phyloP scores from a whole-genome alignment of 23 tunicate genomes.

The Styela plicata region DNA sequence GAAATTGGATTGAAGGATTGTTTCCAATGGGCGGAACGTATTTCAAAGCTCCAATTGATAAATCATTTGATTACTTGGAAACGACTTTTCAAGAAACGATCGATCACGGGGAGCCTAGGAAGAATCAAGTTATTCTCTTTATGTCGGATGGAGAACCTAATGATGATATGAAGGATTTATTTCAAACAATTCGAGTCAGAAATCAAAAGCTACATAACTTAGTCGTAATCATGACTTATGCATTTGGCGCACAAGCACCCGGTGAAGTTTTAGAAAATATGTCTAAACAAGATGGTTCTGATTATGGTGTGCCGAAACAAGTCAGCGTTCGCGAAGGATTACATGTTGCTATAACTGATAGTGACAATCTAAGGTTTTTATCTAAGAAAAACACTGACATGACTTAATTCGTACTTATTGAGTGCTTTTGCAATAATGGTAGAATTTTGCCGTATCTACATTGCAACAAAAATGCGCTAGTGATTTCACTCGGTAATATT shows the following conservation, averaged over 20 bases:
- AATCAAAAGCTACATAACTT: constrained; percentile 42
- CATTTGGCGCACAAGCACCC: constrained; percentile 54
- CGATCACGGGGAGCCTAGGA: neutral
- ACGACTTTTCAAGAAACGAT: constrained; percentile 24
- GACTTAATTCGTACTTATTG: too few relatives aligned
- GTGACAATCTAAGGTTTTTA: neutral
- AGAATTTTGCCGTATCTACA: too few relatives aligned
- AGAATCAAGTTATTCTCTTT: constrained; percentile 68
- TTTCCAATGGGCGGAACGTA: too few relatives aligned
- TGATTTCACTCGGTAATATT: too few relatives aligned
- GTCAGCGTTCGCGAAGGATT: neutral
- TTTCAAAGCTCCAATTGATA: constrained; percentile 35
- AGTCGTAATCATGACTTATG: constrained; percentile 50
- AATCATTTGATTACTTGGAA: constrained; percentile 56
- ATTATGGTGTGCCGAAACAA: neutral
- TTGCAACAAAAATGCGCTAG: too few relatives aligned
- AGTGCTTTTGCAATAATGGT: too few relatives aligned
- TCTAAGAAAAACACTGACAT: too few relatives aligned
- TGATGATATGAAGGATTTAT: constrained; percentile 40
- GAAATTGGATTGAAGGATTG: constrained; percentile 24
- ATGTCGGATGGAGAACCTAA: constrained; percentile 84
- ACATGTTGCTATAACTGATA: neutral
- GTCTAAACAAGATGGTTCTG: constrained; percentile 1
- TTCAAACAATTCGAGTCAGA: constrained; percentile 37
- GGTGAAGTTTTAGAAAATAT: constrained; percentile 39